Base-by-base conservation (phyloP, 2,113 vertebrate species). In the Tychaedon coryphoeus region DNA sequence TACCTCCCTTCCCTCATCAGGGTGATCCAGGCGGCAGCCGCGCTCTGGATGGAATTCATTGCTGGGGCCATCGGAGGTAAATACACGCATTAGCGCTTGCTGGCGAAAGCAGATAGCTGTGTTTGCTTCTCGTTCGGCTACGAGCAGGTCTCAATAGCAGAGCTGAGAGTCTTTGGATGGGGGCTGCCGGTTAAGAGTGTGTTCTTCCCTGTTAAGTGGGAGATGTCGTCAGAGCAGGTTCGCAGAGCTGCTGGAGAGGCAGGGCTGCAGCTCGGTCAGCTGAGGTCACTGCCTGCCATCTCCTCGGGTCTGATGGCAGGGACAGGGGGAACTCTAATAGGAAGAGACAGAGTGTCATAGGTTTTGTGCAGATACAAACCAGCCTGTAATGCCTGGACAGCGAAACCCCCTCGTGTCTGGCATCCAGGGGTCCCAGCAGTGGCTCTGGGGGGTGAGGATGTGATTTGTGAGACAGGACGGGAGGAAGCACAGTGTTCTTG, bases 11-110 rank as follows among this genome's bases (percentile, higher is more conserved):
- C 42, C 4, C 65, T 88, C 40, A 23, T 18, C 76, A 19, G 66
- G 70, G 77, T 54, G 48, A 43, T 66, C 53, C 53, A 92, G 47
- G 78, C 95, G 69, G 92, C 93, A 80, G 90, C 33, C 22, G 31
- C 66, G 3, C 2, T 29, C 89, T 95, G 98, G 95, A 98, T 99
- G 92, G 98, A 99, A 97, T 99, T 99, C 97, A 93, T 99, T 84
- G 99, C 99, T 10, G 99, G 99, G 86, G 99, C 99, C 56, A 96
- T 99, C 14, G 99, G 99, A 99, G 99, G 99, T 99, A 98, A 97
- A 95, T 93, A 70, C 64, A 17, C 18, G 6, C 69, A 36, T 28
- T 42, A 31, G 28, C 18, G 56, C 33, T 72, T 19, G 36, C 23
- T 36, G 40, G 19, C 19, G 25, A 86, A 57, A 81, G 67, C 76